phyloP scores from a whole-genome alignment of 2,888 invertebrate genomes.

The Caenorhabditis japonica region DNA sequence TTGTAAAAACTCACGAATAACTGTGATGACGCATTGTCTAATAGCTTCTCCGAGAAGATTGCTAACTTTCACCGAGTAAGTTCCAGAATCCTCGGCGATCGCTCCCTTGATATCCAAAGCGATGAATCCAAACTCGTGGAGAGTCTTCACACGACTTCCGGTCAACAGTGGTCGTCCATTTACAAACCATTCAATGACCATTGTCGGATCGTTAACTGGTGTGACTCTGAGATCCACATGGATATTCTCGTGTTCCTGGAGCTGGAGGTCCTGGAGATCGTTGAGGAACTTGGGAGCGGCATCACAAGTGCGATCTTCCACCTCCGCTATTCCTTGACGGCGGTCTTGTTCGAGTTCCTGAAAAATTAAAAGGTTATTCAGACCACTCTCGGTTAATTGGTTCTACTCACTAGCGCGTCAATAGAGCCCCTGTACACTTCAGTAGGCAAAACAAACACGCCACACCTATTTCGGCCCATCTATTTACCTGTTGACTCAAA shows the following conservation, averaged over 20 bases:
- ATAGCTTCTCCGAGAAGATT: conserved; percentile 72
- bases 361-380: conserved; percentile 79
- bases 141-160: conserved; percentile 71
- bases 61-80: conserved; percentile 85
- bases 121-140: conserved; percentile 89
- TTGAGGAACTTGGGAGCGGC: conserved; percentile 75
- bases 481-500: conserved; percentile 21
- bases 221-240: conserved; percentile 80
- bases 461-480: conserved; percentile 13
- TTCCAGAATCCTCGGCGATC: conserved; percentile 89
- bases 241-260: conserved; percentile 73
- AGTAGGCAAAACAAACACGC: conserved; percentile 81
- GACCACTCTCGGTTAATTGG: too few species aligned
- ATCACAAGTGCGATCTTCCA: conserved; percentile 71
- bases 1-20: conserved; percentile 57
- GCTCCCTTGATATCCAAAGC: conserved; percentile 80
- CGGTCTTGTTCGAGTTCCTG: conserved; percentile 84
- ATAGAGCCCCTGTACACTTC: conserved; percentile 4
- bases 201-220: conserved; percentile 96
- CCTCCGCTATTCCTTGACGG: conserved; percentile 60
- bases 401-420: background rate
- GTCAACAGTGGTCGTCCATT: conserved; percentile 90
- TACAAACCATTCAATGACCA: conserved; percentile 98
- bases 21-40: conserved; percentile 66
- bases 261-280: conserved; percentile 68